These are phyloP conservation scores for Peromyscus nudipes DNA, from an alignment of 2,797 vertebrate genomes.

Conservation along the genomic window DNA sequence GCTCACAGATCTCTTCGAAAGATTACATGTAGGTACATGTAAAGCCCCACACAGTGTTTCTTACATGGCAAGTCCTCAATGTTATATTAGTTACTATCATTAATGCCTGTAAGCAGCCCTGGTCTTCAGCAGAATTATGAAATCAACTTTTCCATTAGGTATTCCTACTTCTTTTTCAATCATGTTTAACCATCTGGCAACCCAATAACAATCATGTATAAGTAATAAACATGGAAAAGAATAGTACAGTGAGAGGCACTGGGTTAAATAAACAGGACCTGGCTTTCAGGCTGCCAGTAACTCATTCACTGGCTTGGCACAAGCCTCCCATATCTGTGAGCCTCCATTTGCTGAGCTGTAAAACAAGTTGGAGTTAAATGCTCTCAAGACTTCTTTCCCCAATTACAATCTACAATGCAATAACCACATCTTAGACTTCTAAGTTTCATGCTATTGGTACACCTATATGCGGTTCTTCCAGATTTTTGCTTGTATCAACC, in stretches of 20 bases:
- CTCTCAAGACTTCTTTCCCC: neutral
- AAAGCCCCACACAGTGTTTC: neutral
- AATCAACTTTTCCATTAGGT: constrained; percentile 43
- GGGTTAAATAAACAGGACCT: constrained; percentile 25
- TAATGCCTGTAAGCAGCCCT: neutral
- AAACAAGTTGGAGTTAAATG: neutral
- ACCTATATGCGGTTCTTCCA: neutral
- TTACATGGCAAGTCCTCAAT: neutral
- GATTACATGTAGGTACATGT: neutral
- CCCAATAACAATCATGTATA: constrained; percentile 19
- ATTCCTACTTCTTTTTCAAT: constrained; percentile 62
- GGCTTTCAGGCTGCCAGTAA: constrained; percentile 26
- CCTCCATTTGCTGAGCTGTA: neutral
- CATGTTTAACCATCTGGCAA: constrained; percentile 22
- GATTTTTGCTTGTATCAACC: neutral
- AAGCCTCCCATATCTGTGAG: neutral
- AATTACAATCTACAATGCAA: neutral
- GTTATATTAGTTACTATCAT: neutral
- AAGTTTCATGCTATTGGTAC: neutral
- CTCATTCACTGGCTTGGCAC: constrained; percentile 19
- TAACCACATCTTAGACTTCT: neutral
- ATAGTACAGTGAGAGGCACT: neutral
- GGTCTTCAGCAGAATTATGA: constrained; percentile 2
- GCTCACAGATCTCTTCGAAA: neutral
- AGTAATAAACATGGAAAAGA: constrained; percentile 48